These are phyloP conservation scores for Leucoraja erinaceus DNA, from an alignment of 2,113 vertebrate genomes.

Conservation along the genomic window DNA sequence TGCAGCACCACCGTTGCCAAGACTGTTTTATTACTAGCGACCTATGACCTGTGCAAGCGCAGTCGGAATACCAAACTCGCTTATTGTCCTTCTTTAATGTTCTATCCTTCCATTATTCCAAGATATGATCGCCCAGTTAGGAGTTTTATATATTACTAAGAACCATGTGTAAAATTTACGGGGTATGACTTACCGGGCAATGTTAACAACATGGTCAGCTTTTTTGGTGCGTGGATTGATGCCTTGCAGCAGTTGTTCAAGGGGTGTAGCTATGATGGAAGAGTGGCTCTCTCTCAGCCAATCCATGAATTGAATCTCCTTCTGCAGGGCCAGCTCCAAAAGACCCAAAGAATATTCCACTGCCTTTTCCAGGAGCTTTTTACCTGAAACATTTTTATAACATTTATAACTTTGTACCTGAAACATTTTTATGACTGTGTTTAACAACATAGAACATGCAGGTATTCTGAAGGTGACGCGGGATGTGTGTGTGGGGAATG, in stretches of 20 bases:
- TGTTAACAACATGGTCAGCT: constrained; percentile 89
- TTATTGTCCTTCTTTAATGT: neutral
- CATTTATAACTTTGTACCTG: constrained; percentile 84
- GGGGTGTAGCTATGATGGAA: constrained; percentile 78
- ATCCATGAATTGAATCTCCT: constrained; percentile 91
- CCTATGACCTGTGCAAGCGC: too few species aligned
- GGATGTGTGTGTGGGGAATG: neutral
- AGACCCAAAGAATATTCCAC: constrained; percentile 84
- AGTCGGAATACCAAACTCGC: too few species aligned
- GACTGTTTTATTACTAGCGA: too few species aligned
- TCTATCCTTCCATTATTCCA: neutral
- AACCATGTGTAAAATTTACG: neutral
- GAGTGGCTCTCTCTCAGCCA: constrained; percentile 86
- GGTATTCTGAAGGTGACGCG: neutral
- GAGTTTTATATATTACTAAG: neutral
- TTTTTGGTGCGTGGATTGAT: constrained; percentile 86
- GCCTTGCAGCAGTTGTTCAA: constrained; percentile 90
- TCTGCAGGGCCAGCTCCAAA: constrained; percentile 83
- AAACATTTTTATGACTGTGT: neutral
- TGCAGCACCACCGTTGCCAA: too few species aligned
- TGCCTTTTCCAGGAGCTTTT: constrained; percentile 83
- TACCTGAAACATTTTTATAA: constrained; percentile 58
- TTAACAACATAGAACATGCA: neutral
- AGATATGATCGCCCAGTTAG: neutral
- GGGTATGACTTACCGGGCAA: constrained; percentile 68